Evolutionary conservation across 2,113 vertebrate genomes (phyloP).

Genomic region (Ceyx margarethae): DNA sequence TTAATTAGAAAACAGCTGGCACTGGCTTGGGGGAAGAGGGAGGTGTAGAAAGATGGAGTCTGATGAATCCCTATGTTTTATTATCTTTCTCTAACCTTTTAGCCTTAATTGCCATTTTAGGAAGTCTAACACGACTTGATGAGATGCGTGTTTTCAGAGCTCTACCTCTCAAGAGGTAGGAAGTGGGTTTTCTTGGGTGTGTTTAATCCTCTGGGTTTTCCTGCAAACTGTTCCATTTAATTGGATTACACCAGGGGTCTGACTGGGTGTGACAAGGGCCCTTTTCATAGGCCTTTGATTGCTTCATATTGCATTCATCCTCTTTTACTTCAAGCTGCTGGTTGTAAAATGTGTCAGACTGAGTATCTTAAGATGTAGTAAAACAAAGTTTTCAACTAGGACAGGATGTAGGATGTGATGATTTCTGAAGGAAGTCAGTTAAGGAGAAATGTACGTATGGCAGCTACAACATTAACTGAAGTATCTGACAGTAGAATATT

Average conservation of each 20-base stretch:
- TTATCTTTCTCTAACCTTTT: constrained; percentile 50
- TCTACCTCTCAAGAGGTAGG: constrained; percentile 13
- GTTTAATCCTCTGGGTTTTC: constrained; percentile 20
- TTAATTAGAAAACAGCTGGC: constrained; percentile 60
- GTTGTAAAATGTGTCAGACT: neutral
- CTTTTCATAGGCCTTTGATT: neutral
- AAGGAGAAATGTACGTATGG: neutral
- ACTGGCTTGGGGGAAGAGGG: neutral
- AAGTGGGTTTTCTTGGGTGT: constrained; percentile 15
- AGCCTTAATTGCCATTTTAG: constrained; percentile 58
- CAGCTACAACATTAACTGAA: neutral
- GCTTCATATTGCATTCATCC: constrained; percentile 1
- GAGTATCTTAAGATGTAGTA: neutral
- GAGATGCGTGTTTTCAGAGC: constrained; percentile 10
- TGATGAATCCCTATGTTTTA: neutral
- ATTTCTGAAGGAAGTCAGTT: neutral
- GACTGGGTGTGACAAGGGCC: neutral
- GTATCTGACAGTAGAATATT: neutral
- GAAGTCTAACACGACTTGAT: constrained; percentile 7
- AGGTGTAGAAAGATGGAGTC: neutral
- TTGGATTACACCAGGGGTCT: constrained; percentile 32
- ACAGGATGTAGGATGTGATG: neutral
- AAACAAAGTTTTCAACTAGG: neutral
- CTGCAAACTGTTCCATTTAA: neutral
- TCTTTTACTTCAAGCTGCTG: neutral